phyloP scores from a whole-genome alignment of 2,888 invertebrate genomes.

The Pseudococcus longispinus region DNA sequence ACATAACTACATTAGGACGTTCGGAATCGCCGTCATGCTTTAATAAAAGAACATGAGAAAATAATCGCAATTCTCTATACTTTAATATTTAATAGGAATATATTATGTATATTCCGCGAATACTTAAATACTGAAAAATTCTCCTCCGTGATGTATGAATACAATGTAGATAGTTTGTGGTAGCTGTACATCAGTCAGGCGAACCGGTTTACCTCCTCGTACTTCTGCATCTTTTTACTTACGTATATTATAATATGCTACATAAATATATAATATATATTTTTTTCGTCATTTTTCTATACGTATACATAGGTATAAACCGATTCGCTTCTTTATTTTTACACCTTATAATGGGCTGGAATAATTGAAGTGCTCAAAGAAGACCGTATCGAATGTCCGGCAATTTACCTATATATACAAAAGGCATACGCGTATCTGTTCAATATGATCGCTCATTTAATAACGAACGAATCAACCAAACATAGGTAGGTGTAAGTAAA shows the following conservation, averaged over 20 bases:
- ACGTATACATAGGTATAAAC: constrained; percentile 6
- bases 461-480: background rate
- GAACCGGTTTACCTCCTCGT: constrained; percentile 21
- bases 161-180: constrained; percentile 8
- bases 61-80: constrained; percentile 50
- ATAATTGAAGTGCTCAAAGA: constrained; percentile 41
- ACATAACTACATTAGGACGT: constrained; percentile 33
- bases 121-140: constrained; percentile 50
- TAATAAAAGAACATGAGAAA: constrained; percentile 54
- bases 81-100: constrained; percentile 52
- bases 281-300: constrained; percentile 23
- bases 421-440: constrained; percentile 29
- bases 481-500: background rate
- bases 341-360: constrained; percentile 43
- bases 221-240: background rate
- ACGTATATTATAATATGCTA: background rate
- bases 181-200: background rate
- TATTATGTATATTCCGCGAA: constrained; percentile 51
- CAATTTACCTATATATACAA: constrained; percentile 46
- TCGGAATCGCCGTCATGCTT: constrained; percentile 52
- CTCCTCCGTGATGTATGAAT: constrained; percentile 30
- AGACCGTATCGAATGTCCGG: constrained; percentile 42
- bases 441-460: constrained; percentile 40
- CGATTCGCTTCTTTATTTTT: constrained; percentile 45
- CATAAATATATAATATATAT: background rate